Conservation (phyloP, 2,113 vertebrate species). For the Austrofundulus limnaeus region DNA sequence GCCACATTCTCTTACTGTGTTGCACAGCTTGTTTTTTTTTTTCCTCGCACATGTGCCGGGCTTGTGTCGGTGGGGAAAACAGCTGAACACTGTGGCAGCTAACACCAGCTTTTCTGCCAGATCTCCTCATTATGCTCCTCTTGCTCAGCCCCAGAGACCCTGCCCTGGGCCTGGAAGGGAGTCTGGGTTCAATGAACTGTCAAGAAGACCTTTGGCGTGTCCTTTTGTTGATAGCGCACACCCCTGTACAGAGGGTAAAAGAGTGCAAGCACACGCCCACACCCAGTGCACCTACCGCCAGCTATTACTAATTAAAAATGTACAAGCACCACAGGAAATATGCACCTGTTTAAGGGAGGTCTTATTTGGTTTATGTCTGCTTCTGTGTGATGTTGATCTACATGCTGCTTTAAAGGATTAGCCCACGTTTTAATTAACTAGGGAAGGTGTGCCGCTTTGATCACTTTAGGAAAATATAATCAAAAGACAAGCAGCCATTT, state of each 20-base stretch:
- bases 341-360: slow-evolving; percentile 15
- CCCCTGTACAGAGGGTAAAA: slow-evolving; percentile 17
- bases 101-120: slow-evolving; percentile 34
- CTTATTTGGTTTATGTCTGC: slow-evolving; percentile 20
- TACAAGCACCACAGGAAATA: slow-evolving; percentile 42
- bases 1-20: slow-evolving; percentile 9
- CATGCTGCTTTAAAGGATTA: slow-evolving; percentile 67
- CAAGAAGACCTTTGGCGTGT: slow-evolving; percentile 53
- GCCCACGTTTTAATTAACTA: slow-evolving; percentile 40
- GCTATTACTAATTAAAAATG: slow-evolving; percentile 70
- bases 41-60: slow-evolving; percentile 38
- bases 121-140: slow-evolving; percentile 15
- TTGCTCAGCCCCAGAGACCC: slow-evolving; percentile 24
- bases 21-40: slow-evolving; percentile 7
- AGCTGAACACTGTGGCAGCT: slow-evolving; percentile 35
- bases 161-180: slow-evolving; percentile 8
- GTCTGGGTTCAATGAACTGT: slow-evolving; percentile 39
- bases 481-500: slow-evolving; percentile 27
- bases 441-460: slow-evolving; percentile 6
- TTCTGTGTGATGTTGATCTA: slow-evolving; percentile 53
- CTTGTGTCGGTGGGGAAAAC: slow-evolving; percentile 38
- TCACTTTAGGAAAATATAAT: slow-evolving; percentile 24
- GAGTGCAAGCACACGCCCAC: slow-evolving; percentile 23
- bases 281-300: slow-evolving; percentile 32
- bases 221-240: slow-evolving; percentile 26